Evolutionary conservation across 1,140 invertebrate species (phyloP).

Genomic region (Leptinotarsa undecemlineata): DNA sequence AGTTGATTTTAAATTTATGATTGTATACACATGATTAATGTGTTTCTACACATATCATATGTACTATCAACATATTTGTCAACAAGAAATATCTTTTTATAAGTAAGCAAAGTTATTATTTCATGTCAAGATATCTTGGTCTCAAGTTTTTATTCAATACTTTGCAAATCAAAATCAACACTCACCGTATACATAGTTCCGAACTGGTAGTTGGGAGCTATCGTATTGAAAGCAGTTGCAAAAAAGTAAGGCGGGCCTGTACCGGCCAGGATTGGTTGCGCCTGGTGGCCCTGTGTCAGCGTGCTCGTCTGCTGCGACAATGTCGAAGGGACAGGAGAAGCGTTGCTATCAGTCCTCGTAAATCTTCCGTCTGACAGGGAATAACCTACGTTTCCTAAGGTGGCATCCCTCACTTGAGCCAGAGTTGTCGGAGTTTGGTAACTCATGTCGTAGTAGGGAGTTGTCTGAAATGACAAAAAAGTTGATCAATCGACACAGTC

Average conservation of each 20-base stretch:
- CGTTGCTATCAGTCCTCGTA: constrained; percentile 78
- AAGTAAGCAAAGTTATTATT: too few relatives aligned
- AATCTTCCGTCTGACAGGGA: constrained; percentile 73
- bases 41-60: too few relatives aligned
- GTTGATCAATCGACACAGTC: too few relatives aligned
- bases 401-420: constrained; percentile 67
- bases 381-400: constrained; percentile 72
- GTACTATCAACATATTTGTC: too few relatives aligned
- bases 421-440: constrained; percentile 67
- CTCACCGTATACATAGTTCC: constrained; percentile 44
- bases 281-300: constrained; percentile 58
- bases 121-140: too few relatives aligned
- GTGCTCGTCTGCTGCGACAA: constrained; percentile 50
- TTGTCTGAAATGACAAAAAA: constrained; percentile 43
- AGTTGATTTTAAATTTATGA: too few relatives aligned
- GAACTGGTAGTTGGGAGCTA: constrained; percentile 73
- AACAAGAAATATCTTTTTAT: too few relatives aligned
- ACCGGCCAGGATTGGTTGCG: constrained; percentile 63
- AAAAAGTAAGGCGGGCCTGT: constrained; percentile 52
- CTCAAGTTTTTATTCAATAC: too few relatives aligned
- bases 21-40: too few relatives aligned
- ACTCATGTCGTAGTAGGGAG: constrained; percentile 69
- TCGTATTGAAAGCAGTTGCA: constrained; percentile 43
- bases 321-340: constrained; percentile 67
- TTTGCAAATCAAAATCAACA: neutral